A percentile compares a stretch with the other conserved stretches of the same genome.
phyloP scores from a whole-genome alignment of 1,140 invertebrate genomes.

The Diorhabda sublineata region DNA sequence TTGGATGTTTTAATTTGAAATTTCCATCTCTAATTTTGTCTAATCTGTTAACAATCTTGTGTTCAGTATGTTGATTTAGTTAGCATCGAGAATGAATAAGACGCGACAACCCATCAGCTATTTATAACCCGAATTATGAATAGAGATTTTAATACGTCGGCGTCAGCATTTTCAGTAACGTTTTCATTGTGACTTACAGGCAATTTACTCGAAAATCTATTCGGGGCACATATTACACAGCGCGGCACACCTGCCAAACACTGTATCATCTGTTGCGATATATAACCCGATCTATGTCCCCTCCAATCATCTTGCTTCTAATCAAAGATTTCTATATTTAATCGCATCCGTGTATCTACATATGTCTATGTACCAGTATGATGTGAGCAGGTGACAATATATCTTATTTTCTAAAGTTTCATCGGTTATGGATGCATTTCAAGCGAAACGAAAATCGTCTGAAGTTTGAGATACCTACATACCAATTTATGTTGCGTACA shows the following conservation, averaged over 20 bases:
- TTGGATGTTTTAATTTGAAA: too few relatives aligned
- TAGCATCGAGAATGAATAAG: conserved; percentile 3
- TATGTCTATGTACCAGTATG: neutral
- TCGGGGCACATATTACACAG: conserved; percentile 15
- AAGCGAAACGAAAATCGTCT: neutral
- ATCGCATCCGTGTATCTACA: conserved; percentile 10
- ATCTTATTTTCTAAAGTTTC: conserved; percentile 15
- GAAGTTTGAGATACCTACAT: neutral
- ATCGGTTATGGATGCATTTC: conserved; percentile 10
- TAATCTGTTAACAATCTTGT: too few relatives aligned
- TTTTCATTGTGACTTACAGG: conserved; percentile 23
- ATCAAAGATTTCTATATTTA: conserved; percentile 27
- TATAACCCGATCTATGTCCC: conserved; percentile 18
- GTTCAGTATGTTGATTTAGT: too few relatives aligned
- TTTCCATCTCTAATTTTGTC: too few relatives aligned
- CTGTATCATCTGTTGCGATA: conserved; percentile 19
- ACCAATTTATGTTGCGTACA: too few relatives aligned
- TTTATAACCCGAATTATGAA: conserved; percentile 18
- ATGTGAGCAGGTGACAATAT: conserved; percentile 18
- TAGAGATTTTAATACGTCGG: conserved; percentile 17
- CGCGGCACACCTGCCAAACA: conserved; percentile 18
- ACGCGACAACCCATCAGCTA: conserved; percentile 13
- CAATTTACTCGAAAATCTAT: conserved; percentile 21
- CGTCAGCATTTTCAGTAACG: conserved; percentile 10
- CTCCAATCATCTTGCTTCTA: conserved; percentile 20